Percentiles rank a stretch among this genome's conserved stretches.
Evolutionary conservation across 92 coral and sea anemone species (phyloP).

Genomic region (Micromussa lordhowensis): DNA sequence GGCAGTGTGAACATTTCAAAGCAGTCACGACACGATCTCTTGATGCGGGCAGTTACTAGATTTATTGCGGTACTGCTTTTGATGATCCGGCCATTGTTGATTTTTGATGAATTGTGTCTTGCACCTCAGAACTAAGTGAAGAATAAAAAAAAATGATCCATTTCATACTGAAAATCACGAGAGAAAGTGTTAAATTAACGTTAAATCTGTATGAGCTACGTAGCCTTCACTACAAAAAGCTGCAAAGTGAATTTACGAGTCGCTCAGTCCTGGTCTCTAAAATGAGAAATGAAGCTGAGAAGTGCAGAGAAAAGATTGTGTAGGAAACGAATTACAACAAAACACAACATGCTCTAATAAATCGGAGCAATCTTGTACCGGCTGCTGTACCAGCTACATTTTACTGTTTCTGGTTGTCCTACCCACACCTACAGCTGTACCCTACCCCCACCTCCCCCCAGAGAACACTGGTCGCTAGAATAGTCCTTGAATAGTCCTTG

Average conservation of each 20-base stretch:
- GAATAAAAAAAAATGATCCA: background rate
- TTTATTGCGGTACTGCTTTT: constrained; percentile 19
- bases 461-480: background rate
- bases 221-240: too few species aligned
- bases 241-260: too few species aligned
- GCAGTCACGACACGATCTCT: background rate
- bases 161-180: background rate
- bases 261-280: too few species aligned
- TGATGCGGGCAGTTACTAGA: background rate
- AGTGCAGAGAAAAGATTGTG: too few species aligned
- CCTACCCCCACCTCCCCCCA: too few species aligned
- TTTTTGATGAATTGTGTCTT: constrained; percentile 23
- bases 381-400: background rate
- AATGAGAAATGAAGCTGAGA: too few species aligned
- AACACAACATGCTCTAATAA: background rate
- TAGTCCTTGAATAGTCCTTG: background rate
- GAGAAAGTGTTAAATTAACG: too few species aligned
- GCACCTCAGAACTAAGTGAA: constrained; percentile 23
- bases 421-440: too few species aligned
- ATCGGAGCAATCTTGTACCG: background rate
- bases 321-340: too few species aligned
- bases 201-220: too few species aligned
- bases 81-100: constrained; percentile 13
- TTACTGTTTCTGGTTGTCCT: too few species aligned
- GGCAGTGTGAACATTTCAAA: background rate